Conservation (phyloP, 2,797 vertebrate genomes). For the Capromys pilorides region DNA sequence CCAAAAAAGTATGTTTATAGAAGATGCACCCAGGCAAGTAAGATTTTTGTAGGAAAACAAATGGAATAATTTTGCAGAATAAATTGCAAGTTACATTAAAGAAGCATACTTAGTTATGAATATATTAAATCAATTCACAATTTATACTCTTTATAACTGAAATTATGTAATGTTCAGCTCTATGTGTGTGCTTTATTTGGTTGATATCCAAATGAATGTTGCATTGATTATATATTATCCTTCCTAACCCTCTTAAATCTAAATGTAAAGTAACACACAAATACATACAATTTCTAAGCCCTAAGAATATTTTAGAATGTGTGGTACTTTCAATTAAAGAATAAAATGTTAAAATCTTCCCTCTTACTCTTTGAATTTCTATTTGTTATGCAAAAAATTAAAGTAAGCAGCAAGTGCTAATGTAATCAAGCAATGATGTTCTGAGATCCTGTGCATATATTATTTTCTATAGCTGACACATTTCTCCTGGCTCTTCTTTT, state of each 20-base stretch:
- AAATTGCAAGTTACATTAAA: constrained; percentile 72
- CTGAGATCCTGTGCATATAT: constrained; percentile 69
- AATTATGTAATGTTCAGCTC: not conserved
- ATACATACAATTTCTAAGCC: not conserved
- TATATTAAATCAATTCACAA: constrained; percentile 72
- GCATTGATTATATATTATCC: constrained; percentile 52
- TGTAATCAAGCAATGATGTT: constrained; percentile 67
- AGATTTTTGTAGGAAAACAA: constrained; percentile 71
- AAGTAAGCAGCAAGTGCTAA: constrained; percentile 79
- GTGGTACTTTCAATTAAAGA: constrained; percentile 64
- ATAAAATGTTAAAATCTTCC: not conserved
- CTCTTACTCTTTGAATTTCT: constrained; percentile 62
- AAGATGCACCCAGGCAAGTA: constrained; percentile 49
- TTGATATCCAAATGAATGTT: constrained; percentile 65
- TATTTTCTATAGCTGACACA: constrained; percentile 76
- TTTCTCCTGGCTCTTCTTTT: constrained; percentile 62
- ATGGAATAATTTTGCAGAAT: constrained; percentile 73
- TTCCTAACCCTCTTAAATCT: constrained; percentile 59
- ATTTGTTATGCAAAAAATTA: constrained; percentile 52
- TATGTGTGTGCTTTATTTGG: not conserved
- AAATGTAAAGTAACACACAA: constrained; percentile 41
- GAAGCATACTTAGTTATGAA: constrained; percentile 73
- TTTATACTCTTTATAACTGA: constrained; percentile 51
- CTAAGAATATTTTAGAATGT: constrained; percentile 12
- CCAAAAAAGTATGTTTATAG: constrained; percentile 46